Conservation (phyloP, 2,888 invertebrate species). For the Lasioglossum morio region DNA sequence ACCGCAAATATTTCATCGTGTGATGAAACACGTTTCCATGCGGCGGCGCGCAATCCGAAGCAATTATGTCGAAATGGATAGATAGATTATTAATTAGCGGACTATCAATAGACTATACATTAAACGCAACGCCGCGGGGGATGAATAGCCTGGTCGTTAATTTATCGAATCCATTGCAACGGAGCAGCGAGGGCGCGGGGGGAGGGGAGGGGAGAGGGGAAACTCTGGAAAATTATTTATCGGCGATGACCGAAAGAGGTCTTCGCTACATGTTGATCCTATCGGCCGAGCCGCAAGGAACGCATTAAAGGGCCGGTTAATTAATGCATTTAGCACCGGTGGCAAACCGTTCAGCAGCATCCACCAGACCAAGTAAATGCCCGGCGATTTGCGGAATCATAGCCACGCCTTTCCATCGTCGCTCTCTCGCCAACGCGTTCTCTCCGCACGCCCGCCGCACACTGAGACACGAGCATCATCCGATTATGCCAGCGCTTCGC, state of each 20-base stretch:
- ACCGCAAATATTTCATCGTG: conserved; percentile 51
- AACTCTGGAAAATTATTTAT: conserved; percentile 41
- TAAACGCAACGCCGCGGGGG: conserved; percentile 53
- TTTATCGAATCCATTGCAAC: conserved; percentile 48
- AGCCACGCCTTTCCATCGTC: neutral
- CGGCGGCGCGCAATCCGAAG: conserved; percentile 50
- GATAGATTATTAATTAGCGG: conserved; percentile 73
- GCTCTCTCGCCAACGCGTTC: neutral
- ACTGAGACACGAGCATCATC: neutral
- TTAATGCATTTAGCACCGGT: conserved; percentile 48
- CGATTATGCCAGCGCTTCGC: neutral
- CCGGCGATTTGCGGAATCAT: conserved; percentile 33
- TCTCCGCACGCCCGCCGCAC: neutral
- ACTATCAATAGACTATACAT: conserved; percentile 69
- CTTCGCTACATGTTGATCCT: conserved; percentile 31
- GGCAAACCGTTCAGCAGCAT: conserved; percentile 16
- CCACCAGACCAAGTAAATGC: conserved; percentile 24
- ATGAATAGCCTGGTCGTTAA: conserved; percentile 56
- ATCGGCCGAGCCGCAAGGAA: conserved; percentile 33
- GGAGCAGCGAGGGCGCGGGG: conserved; percentile 3
- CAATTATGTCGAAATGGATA: conserved; percentile 67
- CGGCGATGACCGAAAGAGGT: conserved; percentile 49
- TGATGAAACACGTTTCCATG: conserved; percentile 45
- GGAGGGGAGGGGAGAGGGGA: too few relatives aligned
- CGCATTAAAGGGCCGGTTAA: conserved; percentile 64